phyloP scores from a whole-genome alignment of 2,888 invertebrate species.

The Cecidostiba fungosa region DNA sequence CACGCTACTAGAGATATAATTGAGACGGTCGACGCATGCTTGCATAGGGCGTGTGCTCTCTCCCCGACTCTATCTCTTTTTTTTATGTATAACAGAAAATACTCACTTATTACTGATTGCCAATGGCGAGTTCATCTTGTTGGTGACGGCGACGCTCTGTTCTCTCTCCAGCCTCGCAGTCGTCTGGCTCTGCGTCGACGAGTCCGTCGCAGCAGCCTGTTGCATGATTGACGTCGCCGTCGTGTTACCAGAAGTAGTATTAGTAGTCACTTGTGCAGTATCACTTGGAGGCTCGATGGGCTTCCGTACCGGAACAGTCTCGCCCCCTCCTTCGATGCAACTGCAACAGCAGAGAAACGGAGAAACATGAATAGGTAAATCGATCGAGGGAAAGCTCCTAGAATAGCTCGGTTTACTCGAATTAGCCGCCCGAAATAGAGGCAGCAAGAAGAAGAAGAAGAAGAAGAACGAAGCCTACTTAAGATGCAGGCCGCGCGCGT shows the following conservation, averaged over 20 bases:
- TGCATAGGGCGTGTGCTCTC: not conserved
- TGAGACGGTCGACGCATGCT: not conserved
- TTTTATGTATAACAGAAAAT: not conserved
- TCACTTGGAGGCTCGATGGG: not conserved
- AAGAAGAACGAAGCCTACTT: not conserved
- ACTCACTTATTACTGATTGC: not conserved
- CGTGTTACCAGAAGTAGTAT: not conserved
- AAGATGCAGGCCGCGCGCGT: not conserved
- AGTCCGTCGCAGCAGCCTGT: not conserved
- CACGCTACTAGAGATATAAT: not conserved
- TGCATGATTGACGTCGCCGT: not conserved
- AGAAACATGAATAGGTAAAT: not conserved
- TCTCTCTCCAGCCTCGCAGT: not conserved
- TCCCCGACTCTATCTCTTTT: too few species aligned
- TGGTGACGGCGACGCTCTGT: not conserved
- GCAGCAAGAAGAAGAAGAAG: not conserved
- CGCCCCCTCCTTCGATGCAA: not conserved
- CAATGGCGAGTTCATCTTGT: not conserved
- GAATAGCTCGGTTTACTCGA: too few species aligned
- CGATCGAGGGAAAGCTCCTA: too few species aligned
- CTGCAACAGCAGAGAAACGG: not conserved
- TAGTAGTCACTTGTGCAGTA: not conserved
- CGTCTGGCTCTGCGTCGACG: not conserved
- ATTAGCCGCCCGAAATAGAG: not conserved
- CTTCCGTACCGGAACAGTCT: not conserved